phyloP scores from a whole-genome alignment of 2,888 invertebrate genomes.

The Epinotia brunnichana region DNA sequence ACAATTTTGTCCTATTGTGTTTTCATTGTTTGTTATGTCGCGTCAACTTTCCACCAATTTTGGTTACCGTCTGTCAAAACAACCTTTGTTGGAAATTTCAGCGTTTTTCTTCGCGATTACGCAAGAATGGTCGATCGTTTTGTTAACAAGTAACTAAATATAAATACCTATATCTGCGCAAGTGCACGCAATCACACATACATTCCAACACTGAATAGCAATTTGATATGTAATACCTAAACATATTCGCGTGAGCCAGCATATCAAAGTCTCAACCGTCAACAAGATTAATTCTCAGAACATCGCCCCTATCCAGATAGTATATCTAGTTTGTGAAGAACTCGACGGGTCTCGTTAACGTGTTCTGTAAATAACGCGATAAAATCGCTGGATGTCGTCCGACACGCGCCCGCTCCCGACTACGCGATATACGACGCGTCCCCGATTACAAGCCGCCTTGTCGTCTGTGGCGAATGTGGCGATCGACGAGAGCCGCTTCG shows the following conservation, averaged over 20 bases:
- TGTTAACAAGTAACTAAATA: not conserved
- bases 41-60: constrained; percentile 70
- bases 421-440: constrained; percentile 21
- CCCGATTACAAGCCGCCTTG: constrained; percentile 38
- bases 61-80: constrained; percentile 54
- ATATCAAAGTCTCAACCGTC: constrained; percentile 16
- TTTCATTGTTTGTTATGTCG: constrained; percentile 59
- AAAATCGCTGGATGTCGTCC: constrained; percentile 59
- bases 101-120: constrained; percentile 50
- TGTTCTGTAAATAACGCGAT: constrained; percentile 74
- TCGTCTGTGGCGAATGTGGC: constrained; percentile 20
- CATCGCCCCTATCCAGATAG: constrained; percentile 52
- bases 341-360: constrained; percentile 68
- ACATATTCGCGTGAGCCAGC: not conserved
- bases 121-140: constrained; percentile 12
- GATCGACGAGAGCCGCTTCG: not conserved
- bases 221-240: not conserved
- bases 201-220: not conserved
- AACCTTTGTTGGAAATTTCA: constrained; percentile 57
- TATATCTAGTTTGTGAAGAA: constrained; percentile 55
- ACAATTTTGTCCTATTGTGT: constrained; percentile 67
- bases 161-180: not conserved
- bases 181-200: not conserved
- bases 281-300: constrained; percentile 50
- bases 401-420: constrained; percentile 50